Conservation (phyloP, 2,797 vertebrate genomes). For the Lepilemur septentrionalis region DNA sequence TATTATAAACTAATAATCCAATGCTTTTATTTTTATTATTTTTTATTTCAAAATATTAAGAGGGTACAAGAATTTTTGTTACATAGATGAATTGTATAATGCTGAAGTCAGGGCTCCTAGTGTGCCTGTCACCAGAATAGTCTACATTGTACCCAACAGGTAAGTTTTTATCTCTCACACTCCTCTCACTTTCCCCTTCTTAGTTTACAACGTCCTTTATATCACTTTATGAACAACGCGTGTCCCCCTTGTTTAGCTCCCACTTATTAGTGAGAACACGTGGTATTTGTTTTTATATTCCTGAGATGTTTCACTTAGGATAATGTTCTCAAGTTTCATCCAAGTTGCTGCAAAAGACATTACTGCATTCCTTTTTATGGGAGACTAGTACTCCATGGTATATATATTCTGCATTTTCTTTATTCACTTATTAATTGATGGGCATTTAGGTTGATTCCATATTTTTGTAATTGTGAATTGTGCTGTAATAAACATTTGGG, state of each 20-base stretch:
- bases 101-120: background rate
- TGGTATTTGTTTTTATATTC: background rate
- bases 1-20: background rate
- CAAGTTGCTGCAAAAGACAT: background rate
- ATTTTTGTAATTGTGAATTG: background rate
- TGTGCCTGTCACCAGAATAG: background rate
- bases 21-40: background rate
- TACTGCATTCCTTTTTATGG: background rate
- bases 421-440: background rate
- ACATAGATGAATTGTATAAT: background rate
- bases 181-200: background rate
- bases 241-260: background rate
- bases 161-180: background rate
- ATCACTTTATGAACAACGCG: background rate
- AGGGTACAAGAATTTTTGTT: background rate
- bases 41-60: background rate
- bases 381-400: background rate
- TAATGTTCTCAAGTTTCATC: background rate
- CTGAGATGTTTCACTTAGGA: background rate
- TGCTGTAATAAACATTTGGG: background rate
- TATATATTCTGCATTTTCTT: background rate
- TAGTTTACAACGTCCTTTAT: background rate
- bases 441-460: background rate
- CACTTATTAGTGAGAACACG: background rate
- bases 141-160: background rate